Evolutionary conservation across 2,797 vertebrate genomes (phyloP).

Genomic region (Sorex maritimensis): DNA sequence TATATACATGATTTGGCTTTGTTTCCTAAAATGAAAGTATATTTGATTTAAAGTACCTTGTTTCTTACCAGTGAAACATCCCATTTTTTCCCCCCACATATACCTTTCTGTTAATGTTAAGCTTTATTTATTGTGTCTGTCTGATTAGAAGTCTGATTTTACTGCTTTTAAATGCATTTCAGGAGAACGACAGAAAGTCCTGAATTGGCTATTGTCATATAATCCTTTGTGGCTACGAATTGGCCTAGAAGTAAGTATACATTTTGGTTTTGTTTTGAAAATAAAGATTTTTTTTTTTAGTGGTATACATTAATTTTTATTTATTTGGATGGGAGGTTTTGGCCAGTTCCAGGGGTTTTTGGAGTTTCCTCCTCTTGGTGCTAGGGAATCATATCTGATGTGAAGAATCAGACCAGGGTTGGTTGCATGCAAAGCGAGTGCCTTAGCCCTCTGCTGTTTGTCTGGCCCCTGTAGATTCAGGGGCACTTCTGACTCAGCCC

Average conservation of each 20-base stretch:
- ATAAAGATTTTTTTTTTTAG: neutral
- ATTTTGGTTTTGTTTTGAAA: neutral
- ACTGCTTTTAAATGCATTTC: constrained; percentile 73
- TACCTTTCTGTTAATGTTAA: neutral
- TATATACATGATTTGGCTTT: neutral
- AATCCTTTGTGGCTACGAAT: constrained; percentile 98
- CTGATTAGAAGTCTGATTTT: constrained; percentile 10
- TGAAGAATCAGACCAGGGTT: too few species aligned
- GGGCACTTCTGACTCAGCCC: too few species aligned
- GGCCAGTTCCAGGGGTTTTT: too few species aligned
- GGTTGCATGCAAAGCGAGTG: too few species aligned
- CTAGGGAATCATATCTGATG: too few species aligned
- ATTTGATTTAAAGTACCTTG: neutral
- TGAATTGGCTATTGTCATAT: constrained; percentile 97
- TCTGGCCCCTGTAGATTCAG: neutral
- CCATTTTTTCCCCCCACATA: neutral
- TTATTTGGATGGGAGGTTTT: too few species aligned
- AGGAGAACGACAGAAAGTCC: constrained; percentile 97
- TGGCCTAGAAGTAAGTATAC: constrained; percentile 94
- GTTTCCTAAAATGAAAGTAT: neutral
- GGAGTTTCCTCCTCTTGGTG: too few species aligned
- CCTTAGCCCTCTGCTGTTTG: too few species aligned
- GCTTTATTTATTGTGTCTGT: neutral
- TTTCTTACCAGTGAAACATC: neutral
- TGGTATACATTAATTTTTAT: too few species aligned